Evolutionary conservation across 2,113 vertebrate species (phyloP).

Genomic region (Hippocampus mohnikei): DNA sequence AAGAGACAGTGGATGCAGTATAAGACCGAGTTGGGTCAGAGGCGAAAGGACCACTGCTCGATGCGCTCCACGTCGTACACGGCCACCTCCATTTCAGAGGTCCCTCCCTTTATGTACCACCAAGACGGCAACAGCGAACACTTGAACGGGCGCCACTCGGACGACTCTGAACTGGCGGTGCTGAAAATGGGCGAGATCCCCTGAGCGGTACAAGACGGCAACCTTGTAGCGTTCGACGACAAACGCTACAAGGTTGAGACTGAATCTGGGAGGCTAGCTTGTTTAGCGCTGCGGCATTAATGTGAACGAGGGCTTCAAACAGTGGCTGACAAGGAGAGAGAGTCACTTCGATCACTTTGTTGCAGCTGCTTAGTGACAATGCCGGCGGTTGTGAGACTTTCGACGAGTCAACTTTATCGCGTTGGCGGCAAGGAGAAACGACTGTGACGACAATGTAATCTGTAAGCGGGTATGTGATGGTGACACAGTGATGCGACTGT

Average conservation of each 20-base stretch:
- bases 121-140: constrained; percentile 79
- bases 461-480: constrained; percentile 3
- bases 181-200: constrained; percentile 80
- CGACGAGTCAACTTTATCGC: constrained; percentile 30
- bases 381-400: constrained; percentile 6
- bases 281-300: neutral
- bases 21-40: constrained; percentile 85
- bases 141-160: constrained; percentile 72
- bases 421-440: constrained; percentile 48
- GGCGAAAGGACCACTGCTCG: constrained; percentile 79
- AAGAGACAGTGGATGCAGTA: constrained; percentile 91
- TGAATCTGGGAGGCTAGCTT: neutral
- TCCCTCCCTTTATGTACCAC: constrained; percentile 83
- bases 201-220: constrained; percentile 51
- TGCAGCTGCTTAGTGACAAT: neutral
- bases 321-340: neutral
- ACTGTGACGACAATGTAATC: constrained; percentile 7
- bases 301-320: neutral
- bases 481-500: neutral
- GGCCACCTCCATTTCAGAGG: constrained; percentile 82
- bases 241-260: neutral
- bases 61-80: constrained; percentile 84
- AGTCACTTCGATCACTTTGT: constrained; percentile 8
- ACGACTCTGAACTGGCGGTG: constrained; percentile 81
- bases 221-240: neutral